Conservation (phyloP, 2,888 invertebrate genomes). For the Metellina segmentata region DNA sequence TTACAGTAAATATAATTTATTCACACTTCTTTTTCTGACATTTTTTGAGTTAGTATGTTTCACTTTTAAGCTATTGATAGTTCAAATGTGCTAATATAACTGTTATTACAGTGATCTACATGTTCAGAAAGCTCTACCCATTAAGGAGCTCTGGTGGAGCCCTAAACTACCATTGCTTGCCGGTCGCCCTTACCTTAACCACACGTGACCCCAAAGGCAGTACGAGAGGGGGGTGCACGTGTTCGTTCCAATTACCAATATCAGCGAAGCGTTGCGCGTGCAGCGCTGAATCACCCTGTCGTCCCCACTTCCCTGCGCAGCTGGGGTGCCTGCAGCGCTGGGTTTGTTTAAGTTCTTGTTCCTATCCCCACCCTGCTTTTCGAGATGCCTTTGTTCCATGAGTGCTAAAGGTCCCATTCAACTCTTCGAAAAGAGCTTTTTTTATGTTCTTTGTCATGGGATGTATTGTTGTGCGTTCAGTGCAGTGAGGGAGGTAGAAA, state of each 20-base stretch:
- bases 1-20: not conserved
- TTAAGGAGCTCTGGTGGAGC: no score
- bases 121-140: no score
- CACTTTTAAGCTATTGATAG: not conserved
- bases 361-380: not conserved
- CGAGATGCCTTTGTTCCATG: not conserved
- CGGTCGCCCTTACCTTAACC: not conserved
- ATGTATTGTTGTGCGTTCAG: not conserved
- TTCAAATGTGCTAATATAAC: no score
- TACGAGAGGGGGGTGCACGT: conserved; percentile 47
- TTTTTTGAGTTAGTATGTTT: not conserved
- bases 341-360: conserved; percentile 58
- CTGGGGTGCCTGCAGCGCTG: conserved; percentile 50
- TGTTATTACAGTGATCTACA: no score
- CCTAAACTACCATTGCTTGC: not conserved
- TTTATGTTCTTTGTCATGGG: not conserved
- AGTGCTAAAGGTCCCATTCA: conserved; percentile 13
- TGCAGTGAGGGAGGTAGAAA: not conserved
- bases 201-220: no score
- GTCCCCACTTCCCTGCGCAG: conserved; percentile 68
- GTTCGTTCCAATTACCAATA: conserved; percentile 66
- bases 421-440: not conserved
- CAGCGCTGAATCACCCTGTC: conserved; percentile 67
- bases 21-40: not conserved
- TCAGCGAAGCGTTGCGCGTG: conserved; percentile 57